Conservation (phyloP, 2,113 vertebrate genomes). For the Chauna torquata region DNA sequence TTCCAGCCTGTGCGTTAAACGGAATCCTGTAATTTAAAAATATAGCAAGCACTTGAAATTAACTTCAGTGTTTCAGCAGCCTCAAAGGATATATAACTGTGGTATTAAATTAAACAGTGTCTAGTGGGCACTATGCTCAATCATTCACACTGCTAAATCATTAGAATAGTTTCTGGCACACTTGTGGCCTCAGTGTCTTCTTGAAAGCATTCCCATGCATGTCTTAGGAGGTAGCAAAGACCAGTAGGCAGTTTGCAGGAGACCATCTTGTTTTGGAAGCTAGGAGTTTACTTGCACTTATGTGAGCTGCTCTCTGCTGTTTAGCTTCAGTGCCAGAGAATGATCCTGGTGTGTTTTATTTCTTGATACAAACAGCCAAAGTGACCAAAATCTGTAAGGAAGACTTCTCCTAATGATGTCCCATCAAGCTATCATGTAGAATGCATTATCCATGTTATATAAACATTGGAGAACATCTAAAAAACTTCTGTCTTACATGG, state of each 20-base stretch:
- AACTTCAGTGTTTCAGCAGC: background rate
- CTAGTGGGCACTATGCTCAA: background rate
- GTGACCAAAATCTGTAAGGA: background rate
- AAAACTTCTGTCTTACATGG: background rate
- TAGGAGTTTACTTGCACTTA: background rate
- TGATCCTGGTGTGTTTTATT: background rate
- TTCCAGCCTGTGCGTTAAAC: rapidly evolving
- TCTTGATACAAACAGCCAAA: background rate
- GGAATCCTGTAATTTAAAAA: background rate
- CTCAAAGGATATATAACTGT: background rate
- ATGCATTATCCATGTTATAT: background rate
- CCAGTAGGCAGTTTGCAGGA: background rate
- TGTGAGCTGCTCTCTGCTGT: background rate
- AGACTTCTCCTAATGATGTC: background rate
- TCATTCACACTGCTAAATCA: background rate
- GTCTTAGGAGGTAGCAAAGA: background rate
- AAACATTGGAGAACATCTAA: background rate
- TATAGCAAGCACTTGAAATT: background rate
- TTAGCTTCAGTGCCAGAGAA: background rate
- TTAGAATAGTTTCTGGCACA: background rate
- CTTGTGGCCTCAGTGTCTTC: background rate
- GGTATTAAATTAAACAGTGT: background rate
- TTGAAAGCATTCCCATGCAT: background rate
- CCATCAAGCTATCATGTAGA: background rate
- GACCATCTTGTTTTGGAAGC: background rate